Evolutionary conservation across 1,140 invertebrate species (phyloP).

Genomic region (Papilio polyxenes): DNA sequence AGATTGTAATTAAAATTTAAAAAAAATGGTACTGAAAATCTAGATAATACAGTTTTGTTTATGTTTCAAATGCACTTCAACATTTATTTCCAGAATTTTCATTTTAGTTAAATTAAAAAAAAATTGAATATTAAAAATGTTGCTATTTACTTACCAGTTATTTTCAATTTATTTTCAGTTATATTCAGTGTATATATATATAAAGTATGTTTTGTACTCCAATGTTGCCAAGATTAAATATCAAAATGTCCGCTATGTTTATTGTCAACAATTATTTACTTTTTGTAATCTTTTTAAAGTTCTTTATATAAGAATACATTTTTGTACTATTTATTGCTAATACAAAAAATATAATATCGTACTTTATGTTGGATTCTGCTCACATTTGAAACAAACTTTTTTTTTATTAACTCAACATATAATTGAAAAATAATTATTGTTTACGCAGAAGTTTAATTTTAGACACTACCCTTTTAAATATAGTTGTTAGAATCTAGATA

Average conservation of each 20-base stretch:
- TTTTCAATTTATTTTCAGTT: background rate
- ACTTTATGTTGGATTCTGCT: background rate
- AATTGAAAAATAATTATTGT: background rate
- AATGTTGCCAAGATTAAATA: background rate
- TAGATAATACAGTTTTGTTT: background rate
- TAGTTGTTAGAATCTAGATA: no score
- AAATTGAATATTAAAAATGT: background rate
- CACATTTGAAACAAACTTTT: background rate
- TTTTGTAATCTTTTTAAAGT: background rate
- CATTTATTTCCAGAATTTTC: background rate
- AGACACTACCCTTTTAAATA: no score
- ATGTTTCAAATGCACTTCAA: background rate
- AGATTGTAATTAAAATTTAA: constrained; percentile 5
- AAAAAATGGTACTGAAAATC: constrained; percentile 6
- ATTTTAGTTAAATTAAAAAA: background rate
- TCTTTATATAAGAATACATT: background rate
- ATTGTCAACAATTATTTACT: background rate
- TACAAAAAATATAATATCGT: background rate
- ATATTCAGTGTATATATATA: background rate
- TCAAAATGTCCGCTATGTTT: background rate
- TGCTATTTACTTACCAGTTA: background rate
- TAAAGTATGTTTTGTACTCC: background rate
- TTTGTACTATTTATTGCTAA: background rate
- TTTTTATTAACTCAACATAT: background rate
- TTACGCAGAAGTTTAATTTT: no score